These are phyloP conservation scores for Chrysaora quinquecirrha DNA, from an alignment of 30 jellyfish, hydroid and myxozoan genomes.

Conservation along the genomic window DNA sequence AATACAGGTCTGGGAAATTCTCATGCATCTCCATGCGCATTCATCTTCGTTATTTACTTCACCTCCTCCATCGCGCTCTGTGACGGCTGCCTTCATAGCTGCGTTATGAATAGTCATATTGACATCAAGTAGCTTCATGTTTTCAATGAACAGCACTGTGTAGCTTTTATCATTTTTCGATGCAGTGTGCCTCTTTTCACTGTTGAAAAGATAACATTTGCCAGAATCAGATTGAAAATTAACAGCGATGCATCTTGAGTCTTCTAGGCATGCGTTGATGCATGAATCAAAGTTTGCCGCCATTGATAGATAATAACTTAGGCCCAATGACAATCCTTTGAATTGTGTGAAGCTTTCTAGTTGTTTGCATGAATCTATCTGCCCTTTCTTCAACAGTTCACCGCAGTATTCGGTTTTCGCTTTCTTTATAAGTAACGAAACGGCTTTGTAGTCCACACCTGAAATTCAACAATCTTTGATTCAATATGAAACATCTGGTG, in stretches of 20 bases:
- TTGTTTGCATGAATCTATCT: slow-evolving; percentile 43
- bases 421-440: neutral
- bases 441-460: neutral
- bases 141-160: neutral
- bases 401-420: slow-evolving; percentile 36
- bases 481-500: too few relatives aligned
- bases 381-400: slow-evolving; percentile 32
- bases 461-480: too few relatives aligned
- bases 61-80: neutral
- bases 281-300: neutral
- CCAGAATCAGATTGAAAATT: neutral
- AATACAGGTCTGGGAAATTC: neutral
- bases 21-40: neutral
- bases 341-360: slow-evolving; percentile 28
- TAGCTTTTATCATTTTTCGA: neutral
- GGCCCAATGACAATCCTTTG: neutral
- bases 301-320: neutral
- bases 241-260: neutral
- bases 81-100: neutral
- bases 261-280: slow-evolving; percentile 14
- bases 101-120: neutral
- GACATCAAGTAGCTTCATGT: neutral
- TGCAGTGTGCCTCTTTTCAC: neutral
- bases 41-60: neutral
- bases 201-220: neutral